These are phyloP conservation scores for Orthosia gothica DNA, from an alignment of 2,888 invertebrate species.

Conservation along the genomic window DNA sequence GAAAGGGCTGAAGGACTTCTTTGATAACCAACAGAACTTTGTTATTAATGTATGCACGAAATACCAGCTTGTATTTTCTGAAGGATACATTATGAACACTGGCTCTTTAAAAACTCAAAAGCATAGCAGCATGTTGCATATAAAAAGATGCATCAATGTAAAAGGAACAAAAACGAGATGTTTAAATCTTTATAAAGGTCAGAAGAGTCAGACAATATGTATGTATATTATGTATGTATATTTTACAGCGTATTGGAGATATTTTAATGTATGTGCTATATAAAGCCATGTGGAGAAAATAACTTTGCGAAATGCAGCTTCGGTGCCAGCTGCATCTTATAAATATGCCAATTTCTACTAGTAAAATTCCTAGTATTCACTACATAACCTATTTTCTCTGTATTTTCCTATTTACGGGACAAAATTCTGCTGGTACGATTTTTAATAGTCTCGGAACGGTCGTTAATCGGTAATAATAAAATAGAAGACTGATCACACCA, in stretches of 20 bases:
- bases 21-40: neutral
- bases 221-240: neutral
- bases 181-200: constrained; percentile 18
- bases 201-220: neutral
- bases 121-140: neutral
- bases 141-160: neutral
- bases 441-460: neutral
- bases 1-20: neutral
- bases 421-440: neutral
- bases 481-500: neutral
- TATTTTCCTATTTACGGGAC: neutral
- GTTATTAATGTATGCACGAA: neutral
- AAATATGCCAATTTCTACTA: constrained; percentile 18
- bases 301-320: neutral
- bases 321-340: constrained; percentile 22
- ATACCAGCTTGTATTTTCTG: neutral
- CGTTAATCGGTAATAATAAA: neutral
- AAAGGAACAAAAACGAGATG: neutral
- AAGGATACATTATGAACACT: neutral
- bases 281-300: constrained; percentile 9
- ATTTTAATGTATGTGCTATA: constrained; percentile 6
- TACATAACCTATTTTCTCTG: constrained; percentile 17
- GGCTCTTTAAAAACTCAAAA: constrained; percentile 9
- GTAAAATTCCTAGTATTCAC: constrained; percentile 9
- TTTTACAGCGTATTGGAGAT: neutral